Evolutionary conservation across 2,797 vertebrate species (phyloP), one percentile per base, ranked within the genome.

Genomic region (Propithecus deckenii): DNA sequence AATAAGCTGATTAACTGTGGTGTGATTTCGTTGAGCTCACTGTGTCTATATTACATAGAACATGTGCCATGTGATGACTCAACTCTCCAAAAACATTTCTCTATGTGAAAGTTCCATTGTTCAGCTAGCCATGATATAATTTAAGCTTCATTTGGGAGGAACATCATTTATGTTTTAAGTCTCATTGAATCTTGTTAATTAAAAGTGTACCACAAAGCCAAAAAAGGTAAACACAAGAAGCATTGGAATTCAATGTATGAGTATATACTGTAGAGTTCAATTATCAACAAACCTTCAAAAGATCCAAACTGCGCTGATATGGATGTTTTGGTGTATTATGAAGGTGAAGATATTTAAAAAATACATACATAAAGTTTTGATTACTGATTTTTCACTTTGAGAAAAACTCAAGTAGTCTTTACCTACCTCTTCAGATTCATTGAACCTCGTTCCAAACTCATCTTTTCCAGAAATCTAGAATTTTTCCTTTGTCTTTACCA

Each of bases 101-200:
- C 23, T 30, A n/a, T 81, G 85, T 59, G 30, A 72, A 55, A 52
- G 12, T 52, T 79, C 10, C 76, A 79, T 92, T 96, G 25, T 93
- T 63, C 22, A 91, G 17, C 18, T 79, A 69, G 15, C 50, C 13
- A n/a, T 63, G 32, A 65, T 46, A 50, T 46, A 76, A 91, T 80
- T 92, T 72, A 63, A 12, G 4, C 30, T 91, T 85, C 10, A 48
- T 32, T 89, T 92, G 80, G 23, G 59, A 93, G 35, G 10, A 91
- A 25, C 11, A 80, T 86, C 15, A 67, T 55, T 65, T 89, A 79
- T 91, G 46, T 63, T 86, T 89, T 81, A 92, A 67, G 89, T 92
- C 3, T 12, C 76, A 78, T 61, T 65, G 48, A 71, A 57, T 75
- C 71, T 83, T 86, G 57, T 86, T 92, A 71, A 86, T 92, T 79